Conservation (phyloP, 2,797 vertebrate species). For the Gymnodraco acuticeps region DNA sequence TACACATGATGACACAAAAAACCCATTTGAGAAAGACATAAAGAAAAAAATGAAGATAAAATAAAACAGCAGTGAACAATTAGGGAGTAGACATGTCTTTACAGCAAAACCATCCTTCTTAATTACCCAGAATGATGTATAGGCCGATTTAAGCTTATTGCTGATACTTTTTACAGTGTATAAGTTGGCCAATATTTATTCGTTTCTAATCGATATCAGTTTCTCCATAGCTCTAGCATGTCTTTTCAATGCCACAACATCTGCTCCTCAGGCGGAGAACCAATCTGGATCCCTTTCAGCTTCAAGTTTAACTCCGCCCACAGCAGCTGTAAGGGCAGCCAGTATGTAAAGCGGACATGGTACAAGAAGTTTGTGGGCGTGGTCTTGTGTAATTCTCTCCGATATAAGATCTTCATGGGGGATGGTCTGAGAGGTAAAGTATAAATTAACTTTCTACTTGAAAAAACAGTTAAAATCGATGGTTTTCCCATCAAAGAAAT, state of each 20-base stretch:
- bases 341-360: conserved; percentile 97
- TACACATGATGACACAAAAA: too few species aligned
- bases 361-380: conserved; percentile 98
- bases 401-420: conserved; percentile 99
- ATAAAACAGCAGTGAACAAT: too few species aligned
- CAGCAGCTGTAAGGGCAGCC: conserved; percentile 94
- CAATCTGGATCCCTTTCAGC: conserved; percentile 96
- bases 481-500: background rate
- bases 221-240: background rate
- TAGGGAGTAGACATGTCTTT: too few species aligned
- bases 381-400: conserved; percentile 95
- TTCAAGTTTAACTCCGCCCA: conserved; percentile 93
- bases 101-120: too few species aligned
- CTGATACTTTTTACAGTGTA: background rate
- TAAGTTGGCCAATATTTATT: rapidly evolving
- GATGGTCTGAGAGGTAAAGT: conserved; percentile 93
- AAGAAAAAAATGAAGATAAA: too few species aligned
- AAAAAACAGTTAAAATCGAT: background rate
- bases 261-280: conserved; percentile 90
- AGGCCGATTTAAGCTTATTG: too few species aligned
- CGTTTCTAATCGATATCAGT: too few species aligned
- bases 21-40: too few species aligned
- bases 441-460: background rate
- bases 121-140: background rate
- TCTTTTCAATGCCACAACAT: background rate